Base-by-base conservation (phyloP, 2,113 vertebrate genomes). In the Tautogolabrus adspersus region DNA sequence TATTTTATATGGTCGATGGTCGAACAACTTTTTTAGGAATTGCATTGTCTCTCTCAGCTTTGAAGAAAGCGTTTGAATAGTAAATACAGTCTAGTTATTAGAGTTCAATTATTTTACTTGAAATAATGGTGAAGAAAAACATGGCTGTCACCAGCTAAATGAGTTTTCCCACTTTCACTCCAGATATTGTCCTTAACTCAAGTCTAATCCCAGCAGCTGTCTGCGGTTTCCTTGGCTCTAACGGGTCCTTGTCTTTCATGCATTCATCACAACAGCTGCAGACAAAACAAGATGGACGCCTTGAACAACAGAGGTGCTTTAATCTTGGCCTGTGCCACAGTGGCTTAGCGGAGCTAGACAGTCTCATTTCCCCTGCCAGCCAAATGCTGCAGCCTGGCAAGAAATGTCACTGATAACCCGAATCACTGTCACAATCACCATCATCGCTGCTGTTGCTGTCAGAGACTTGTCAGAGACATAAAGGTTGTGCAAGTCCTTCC, bases 281-380 rank as follows among this genome's bases (percentile, higher is more conserved):
- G 69, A 87, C 67, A 79, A 81, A 88, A 75, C 83, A 84, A 83
- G 77, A 86, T 77, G 72, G 81, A 85, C 34, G 61, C 47, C 47
- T 49, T 18, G 47, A 49, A 49, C 55, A 75, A 1, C 34, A 59
- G 52, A 54, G 26, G 23, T 5, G 64, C 42, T 62, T 75, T 79
- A 79, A 70, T 82, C 75, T 84, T 0, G n/a, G 46, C 9, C n/a
- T 56, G 34, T 66, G 74, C 51, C 26, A 16, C 18, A 0, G 4
- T 13, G 69, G 66, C 37, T 55, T 44, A 22, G 30, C 65, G 19
- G 19, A 0, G 18, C 19, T 16, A 44, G 38, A 62, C 59, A 55
- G n/a, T 79, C 30, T 83, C 55, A 30, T 75, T 73, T 71, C 13
- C 57, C 19, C 65, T 51, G 23, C 12, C 46, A 55, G 56, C 46